Evolutionary conservation across 2,888 invertebrate species (phyloP).

Genomic region (Leucophora obtusa): DNA sequence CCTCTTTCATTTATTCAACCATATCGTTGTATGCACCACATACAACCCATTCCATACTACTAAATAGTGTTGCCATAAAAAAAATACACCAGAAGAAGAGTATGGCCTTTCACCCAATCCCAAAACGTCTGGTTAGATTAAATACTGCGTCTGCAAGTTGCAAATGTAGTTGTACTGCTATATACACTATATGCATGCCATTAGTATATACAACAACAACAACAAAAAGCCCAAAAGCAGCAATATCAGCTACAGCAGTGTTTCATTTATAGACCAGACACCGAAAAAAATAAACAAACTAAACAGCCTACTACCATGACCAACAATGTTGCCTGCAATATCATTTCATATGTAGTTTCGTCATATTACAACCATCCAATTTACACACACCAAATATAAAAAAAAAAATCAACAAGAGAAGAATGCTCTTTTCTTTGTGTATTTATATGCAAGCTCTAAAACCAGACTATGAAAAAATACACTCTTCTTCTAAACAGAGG

Average conservation of each 20-base stretch:
- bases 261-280: slow-evolving; percentile 38
- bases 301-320: not conserved
- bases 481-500: not conserved
- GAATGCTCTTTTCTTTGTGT: slow-evolving; percentile 1
- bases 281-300: not conserved
- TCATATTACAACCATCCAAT: too few relatives aligned
- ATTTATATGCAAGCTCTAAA: not conserved
- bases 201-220: slow-evolving; percentile 8
- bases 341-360: not conserved
- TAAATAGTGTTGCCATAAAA: slow-evolving; percentile 11
- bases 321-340: slow-evolving; percentile 4
- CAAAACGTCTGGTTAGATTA: slow-evolving; percentile 53
- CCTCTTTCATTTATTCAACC: slow-evolving; percentile 19
- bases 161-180: slow-evolving; percentile 5
- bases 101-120: slow-evolving; percentile 53
- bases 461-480: slow-evolving; percentile 51
- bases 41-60: slow-evolving; percentile 29
- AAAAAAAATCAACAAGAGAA: not conserved
- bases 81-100: slow-evolving; percentile 8
- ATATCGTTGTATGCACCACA: slow-evolving; percentile 32
- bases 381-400: not conserved
- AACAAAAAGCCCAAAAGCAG: slow-evolving; percentile 6
- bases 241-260: not conserved
- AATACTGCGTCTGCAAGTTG: slow-evolving; percentile 50
- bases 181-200: slow-evolving; percentile 7